Evolutionary conservation across 2,797 vertebrate genomes (phyloP).

Genomic region (Coluber constrictor): DNA sequence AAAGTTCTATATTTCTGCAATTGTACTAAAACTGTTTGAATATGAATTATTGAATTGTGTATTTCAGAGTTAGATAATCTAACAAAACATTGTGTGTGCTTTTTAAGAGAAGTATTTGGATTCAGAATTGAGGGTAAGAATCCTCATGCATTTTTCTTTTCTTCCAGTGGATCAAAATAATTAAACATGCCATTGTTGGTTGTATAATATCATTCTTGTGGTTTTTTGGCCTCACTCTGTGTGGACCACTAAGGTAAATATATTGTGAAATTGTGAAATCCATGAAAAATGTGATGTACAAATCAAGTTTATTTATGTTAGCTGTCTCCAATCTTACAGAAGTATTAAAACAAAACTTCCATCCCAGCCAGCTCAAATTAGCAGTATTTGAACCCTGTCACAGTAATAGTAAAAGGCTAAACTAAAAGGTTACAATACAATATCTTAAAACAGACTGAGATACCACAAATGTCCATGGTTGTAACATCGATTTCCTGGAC

Average conservation of each 20-base stretch:
- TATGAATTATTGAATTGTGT: not conserved
- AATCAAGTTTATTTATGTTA: not conserved
- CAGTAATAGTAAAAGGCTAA: not conserved
- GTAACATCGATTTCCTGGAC: not conserved
- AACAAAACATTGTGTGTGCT: not conserved
- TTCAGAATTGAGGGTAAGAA: not conserved
- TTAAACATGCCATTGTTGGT: constrained; percentile 90
- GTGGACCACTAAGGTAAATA: constrained; percentile 92
- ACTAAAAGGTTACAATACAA: not conserved
- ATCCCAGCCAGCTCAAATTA: not conserved
- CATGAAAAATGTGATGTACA: not conserved
- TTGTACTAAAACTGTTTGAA: not conserved
- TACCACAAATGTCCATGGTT: not conserved
- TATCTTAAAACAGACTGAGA: not conserved
- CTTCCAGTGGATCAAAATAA: constrained; percentile 93
- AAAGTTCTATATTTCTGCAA: not conserved
- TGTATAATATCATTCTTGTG: constrained; percentile 92
- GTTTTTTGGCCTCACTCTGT: constrained; percentile 96
- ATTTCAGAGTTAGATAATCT: not conserved
- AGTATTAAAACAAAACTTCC: not conserved
- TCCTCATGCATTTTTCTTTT: constrained; percentile 39
- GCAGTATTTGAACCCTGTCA: not conserved
- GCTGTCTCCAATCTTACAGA: not conserved
- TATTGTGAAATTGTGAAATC: not conserved
- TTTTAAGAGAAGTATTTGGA: not conserved